Evolutionary conservation across 2,888 invertebrate genomes (phyloP), one percentile per base, ranked within the genome.

Genomic region (Drosophila mimetica): DNA sequence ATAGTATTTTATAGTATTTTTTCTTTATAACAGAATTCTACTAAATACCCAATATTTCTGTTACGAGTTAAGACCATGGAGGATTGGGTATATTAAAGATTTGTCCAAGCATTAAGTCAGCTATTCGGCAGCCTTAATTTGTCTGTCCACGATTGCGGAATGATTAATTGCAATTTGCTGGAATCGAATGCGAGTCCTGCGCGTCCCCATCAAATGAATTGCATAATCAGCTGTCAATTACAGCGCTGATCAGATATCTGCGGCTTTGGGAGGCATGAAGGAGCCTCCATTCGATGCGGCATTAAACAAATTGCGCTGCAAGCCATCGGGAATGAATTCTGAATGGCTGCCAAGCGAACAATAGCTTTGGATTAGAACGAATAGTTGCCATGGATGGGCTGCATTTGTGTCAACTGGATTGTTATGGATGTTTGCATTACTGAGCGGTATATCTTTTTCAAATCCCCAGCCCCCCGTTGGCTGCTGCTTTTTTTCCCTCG

Each of bases 331-430:
- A 58, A 48, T 46, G 46, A 5, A 28, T 28, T 44, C 11, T 44
- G 44, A 44, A 44, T 44, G 44, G 44, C 14, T 44, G 44, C 11
- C 25, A 44, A 28, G 44, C 28, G 25, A 14, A 44, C 44, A 44
- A 44, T 44, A 28, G 25, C 14, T 44, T 4, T 9, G 28, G 75
- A 76, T 77, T 77, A 74, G 55, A 73, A 69, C 54, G 69, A 48
- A 71, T 71, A 80, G 72, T 67, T 74, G 58, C 64, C 53, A 59
- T 46, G 52, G 52, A 32, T 11, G 66, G 28, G 50, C 50, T 77
- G 79, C 71, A 85, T 84, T 85, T 81, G 87, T 81, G 86, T 81
- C 87, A 85, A 81, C 83, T 87, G 42, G 70, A 65, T 74, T 85
- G 86, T 76, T 79, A 71, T 79, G 74, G 70, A 74, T 80, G 86